phyloP scores from a whole-genome alignment of 2,797 vertebrate species.

The Anolis apletophallus region DNA sequence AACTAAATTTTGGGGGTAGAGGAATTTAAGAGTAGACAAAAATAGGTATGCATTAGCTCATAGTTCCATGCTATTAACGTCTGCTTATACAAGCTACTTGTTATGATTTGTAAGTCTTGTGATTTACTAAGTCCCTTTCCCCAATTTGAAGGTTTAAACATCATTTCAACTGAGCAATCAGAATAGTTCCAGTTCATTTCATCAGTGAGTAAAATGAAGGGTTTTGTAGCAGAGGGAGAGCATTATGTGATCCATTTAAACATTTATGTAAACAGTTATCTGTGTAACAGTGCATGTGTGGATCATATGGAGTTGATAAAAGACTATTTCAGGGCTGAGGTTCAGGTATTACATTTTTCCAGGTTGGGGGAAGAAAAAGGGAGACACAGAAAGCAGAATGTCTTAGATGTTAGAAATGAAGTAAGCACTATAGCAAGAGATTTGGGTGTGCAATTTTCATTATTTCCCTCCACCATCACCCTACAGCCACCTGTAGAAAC shows the following conservation, averaged over 20 bases:
- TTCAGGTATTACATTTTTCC: too few relatives aligned
- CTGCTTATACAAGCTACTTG: neutral
- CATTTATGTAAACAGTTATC: too few relatives aligned
- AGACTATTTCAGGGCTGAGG: too few relatives aligned
- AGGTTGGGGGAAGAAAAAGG: neutral
- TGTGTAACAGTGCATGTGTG: too few relatives aligned
- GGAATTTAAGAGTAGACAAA: neutral
- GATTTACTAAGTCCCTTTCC: neutral
- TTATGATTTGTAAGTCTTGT: neutral
- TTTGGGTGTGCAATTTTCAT: too few relatives aligned
- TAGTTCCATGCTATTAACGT: neutral
- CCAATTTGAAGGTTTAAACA: neutral
- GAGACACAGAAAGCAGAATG: conserved; percentile 1
- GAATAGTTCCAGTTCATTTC: neutral
- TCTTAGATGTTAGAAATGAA: neutral
- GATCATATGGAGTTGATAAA: too few relatives aligned
- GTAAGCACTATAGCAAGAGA: too few relatives aligned
- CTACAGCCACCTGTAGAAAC: too few relatives aligned
- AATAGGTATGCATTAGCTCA: neutral
- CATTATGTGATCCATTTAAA: too few relatives aligned
- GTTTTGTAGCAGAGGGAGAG: neutral
- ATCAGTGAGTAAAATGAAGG: neutral
- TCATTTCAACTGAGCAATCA: neutral
- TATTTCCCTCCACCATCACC: too few relatives aligned
- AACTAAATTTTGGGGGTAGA: neutral